Base-by-base conservation (phyloP, 2,113 vertebrate genomes). In the Petroica traversi region DNA sequence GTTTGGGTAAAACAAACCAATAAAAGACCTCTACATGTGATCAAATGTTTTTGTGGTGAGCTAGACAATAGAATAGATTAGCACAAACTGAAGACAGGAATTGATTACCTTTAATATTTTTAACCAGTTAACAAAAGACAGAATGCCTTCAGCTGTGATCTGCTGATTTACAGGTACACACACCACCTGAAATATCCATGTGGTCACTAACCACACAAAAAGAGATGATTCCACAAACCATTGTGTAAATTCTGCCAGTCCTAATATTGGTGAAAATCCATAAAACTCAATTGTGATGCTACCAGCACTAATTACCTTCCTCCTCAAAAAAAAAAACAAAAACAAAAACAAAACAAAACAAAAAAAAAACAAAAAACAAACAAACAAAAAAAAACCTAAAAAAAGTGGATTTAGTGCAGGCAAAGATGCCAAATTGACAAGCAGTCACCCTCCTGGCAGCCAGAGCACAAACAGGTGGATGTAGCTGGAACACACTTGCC, bases 391-490 rank as follows among this genome's bases (percentile, higher is more conserved):
- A 82, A 6, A 16, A 33, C n/a, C n/a, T n/a, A 41, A 45, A 52
- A 77, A 93, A 58, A 34, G 25, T 18, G 28, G 75, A 91, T 96
- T 95, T 76, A 89, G 25, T 41, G 34, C 74, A 89, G 76, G 85
- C 54, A 91, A 74, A 96, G 89, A 78, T 92, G 73, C 94, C 92
- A 84, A 83, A 92, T 92, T 97, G 95, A 84, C 91, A 92, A 83
- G 67, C 91, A 90, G 64, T 95, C 89, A 92, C 82, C 85, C 73
- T 95, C 11, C 91, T 97, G 95, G 96, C 96, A 97, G 94, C 11
- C 75, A 88, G 88, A 93, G 82, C 79, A 95, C 83, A 97, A 95
- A 95, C 97, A 97, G 95, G 96, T 97, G 96, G 95, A 93, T 90
- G 85, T 52, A 94, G 88, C 80, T 96, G 89, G 94, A 95, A 90